phyloP scores from a whole-genome alignment of 1,140 invertebrate species.

The Battus philenor region DNA sequence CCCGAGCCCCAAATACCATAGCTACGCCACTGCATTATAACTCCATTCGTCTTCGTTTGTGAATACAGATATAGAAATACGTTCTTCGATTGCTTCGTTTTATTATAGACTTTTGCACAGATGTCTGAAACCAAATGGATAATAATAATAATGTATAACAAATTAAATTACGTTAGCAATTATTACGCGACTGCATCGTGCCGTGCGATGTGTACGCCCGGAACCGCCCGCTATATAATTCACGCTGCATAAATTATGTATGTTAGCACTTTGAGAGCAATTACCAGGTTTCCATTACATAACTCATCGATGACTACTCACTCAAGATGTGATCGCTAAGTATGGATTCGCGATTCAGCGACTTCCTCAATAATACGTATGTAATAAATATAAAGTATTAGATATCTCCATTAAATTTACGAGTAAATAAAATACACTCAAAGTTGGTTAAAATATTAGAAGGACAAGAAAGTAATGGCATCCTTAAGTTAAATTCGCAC shows the following conservation, averaged over 20 bases:
- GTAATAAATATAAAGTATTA: background rate
- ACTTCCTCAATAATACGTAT: background rate
- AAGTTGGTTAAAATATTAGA: background rate
- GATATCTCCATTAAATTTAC: background rate
- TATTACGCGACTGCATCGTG: slow-evolving; percentile 20
- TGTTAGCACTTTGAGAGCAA: slow-evolving; percentile 69
- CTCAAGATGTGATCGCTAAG: slow-evolving; percentile 32
- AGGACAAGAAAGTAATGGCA: no score
- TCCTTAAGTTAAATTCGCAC: no score
- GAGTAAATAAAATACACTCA: background rate
- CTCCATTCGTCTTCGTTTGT: no score
- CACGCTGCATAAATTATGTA: slow-evolving; percentile 60
- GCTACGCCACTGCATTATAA: no score
- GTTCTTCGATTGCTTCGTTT: no score
- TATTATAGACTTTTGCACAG: no score
- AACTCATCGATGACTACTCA: slow-evolving; percentile 60
- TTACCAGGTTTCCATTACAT: slow-evolving; percentile 72
- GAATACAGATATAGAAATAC: no score
- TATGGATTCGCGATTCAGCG: slow-evolving; percentile 38
- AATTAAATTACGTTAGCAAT: slow-evolving; percentile 11
- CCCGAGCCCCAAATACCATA: no score
- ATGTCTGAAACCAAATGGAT: no score
- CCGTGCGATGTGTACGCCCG: slow-evolving; percentile 17
- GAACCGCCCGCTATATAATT: slow-evolving; percentile 38
- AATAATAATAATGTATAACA: no score